Conservation (phyloP, 2,797 vertebrate genomes). For the Lycodopsis pacificus region DNA sequence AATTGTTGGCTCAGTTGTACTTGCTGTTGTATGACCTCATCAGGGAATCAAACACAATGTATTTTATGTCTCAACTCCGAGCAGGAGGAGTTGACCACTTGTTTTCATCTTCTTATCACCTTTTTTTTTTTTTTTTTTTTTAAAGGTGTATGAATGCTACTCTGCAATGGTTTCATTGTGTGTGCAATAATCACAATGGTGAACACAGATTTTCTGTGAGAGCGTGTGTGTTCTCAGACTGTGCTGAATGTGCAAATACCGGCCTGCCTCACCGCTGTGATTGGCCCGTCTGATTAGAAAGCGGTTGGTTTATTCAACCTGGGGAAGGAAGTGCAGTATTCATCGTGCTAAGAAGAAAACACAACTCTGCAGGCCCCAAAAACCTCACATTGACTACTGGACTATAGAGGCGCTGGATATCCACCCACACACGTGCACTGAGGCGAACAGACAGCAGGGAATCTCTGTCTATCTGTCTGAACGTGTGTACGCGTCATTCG, state of each 20-base stretch:
- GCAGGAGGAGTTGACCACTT: not conserved
- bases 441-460: not conserved
- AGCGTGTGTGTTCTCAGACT: not conserved
- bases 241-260: slow-evolving; percentile 58
- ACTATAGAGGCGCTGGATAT: not conserved
- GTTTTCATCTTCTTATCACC: not conserved
- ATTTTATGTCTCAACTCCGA: slow-evolving; percentile 4
- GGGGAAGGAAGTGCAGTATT: slow-evolving; percentile 44
- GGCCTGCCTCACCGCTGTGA: slow-evolving; percentile 29
- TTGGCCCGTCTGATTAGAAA: slow-evolving; percentile 51
- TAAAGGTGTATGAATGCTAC: not conserved
- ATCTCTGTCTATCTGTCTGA: not conserved
- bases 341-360: slow-evolving; percentile 25
- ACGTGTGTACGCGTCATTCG: not conserved
- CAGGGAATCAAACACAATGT: not conserved
- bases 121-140: not conserved
- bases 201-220: not conserved
- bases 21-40: not conserved
- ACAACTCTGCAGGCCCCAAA: slow-evolving; percentile 4
- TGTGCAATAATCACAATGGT: not conserved
- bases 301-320: slow-evolving; percentile 57
- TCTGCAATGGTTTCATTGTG: not conserved
- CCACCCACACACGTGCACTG: not conserved
- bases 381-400: not conserved
- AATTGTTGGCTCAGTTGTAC: slow-evolving; percentile 28